Evolutionary conservation across 2,888 invertebrate species (phyloP), one percentile per base, ranked within the genome.

Genomic region (Candidula unifasciata): DNA sequence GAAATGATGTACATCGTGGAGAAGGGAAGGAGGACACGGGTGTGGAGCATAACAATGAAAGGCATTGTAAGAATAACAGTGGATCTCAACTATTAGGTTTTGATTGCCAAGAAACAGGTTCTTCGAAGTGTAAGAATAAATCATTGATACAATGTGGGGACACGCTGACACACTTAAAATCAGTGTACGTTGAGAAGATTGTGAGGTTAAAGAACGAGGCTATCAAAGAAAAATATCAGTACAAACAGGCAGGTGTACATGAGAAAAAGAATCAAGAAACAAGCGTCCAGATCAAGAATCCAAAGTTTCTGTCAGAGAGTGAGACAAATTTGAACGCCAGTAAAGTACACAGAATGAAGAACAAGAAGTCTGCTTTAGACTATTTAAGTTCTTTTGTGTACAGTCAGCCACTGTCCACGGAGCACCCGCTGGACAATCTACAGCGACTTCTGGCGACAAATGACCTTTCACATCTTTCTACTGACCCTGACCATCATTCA

Each of bases 401-500:
- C 82, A 92, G 92, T 18, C 92, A 92, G 86, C 89, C 91, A n/a
- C 85, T 92, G 84, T 91, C 91, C n/a, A 91, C 92, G 84, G 94
- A 97, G 90, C 98, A 99, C 94, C 99, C 99, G 8, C 94, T 99
- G 90, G 98, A 98, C 33, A 98, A 98, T 2, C 94, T 99, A 83
- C 98, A 99, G 93, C 98, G 98, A 94, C 95, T 99, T 37, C 97
- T 98, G 64, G 64, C 79, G 64, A 98, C 98, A 94, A 98, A 97
- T 94, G 97, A 98, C 89, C 35, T 83, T 27, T n/a, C 52, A 33
- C 37, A 74, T 33, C 33, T 33, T 3, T 54, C 52, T 0, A 8
- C 21, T 13, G 68, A 68, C 44, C 33, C 24, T 21, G 18, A 57
- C 52, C 27, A 44, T 37, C 60, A 69, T 64, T 37, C 78, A 79